These are phyloP conservation scores for Setophaga coronata DNA, from an alignment of 2,113 vertebrate species.

Conservation along the genomic window DNA sequence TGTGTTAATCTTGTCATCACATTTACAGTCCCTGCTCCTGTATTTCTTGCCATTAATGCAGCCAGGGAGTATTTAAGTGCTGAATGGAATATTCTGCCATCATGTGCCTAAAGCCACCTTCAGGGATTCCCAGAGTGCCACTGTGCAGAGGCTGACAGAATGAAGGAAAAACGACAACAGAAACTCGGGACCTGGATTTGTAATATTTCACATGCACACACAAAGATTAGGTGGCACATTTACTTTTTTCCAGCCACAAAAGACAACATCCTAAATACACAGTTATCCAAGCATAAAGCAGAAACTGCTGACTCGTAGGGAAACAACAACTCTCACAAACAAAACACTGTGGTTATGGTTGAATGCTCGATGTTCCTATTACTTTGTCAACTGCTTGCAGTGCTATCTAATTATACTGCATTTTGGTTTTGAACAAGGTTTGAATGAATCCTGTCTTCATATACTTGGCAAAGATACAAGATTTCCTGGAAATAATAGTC, in stretches of 20 bases:
- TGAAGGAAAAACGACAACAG: neutral
- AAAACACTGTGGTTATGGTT: constrained; percentile 43
- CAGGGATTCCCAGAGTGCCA: neutral
- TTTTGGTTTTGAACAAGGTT: constrained; percentile 20
- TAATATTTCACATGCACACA: neutral
- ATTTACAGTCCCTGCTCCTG: neutral
- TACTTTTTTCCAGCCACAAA: neutral
- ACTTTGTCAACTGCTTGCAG: constrained; percentile 40
- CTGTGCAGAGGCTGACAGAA: neutral
- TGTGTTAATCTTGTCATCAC: neutral
- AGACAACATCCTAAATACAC: constrained; percentile 11
- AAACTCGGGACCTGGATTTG: neutral
- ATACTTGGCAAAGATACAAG: neutral
- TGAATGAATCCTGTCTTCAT: neutral
- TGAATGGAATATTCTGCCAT: neutral
- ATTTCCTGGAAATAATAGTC: neutral
- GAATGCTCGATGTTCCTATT: constrained; percentile 19
- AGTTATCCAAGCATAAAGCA: constrained; percentile 20
- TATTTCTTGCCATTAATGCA: neutral
- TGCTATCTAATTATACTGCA: constrained; percentile 38
- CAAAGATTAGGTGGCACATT: neutral
- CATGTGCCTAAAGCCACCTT: constrained; percentile 4
- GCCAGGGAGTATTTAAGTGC: neutral
- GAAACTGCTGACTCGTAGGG: constrained; percentile 33
- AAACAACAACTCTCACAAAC: constrained; percentile 52